Base-by-base conservation (phyloP, 2,113 vertebrate genomes). In the Hypanus sabinus region DNA sequence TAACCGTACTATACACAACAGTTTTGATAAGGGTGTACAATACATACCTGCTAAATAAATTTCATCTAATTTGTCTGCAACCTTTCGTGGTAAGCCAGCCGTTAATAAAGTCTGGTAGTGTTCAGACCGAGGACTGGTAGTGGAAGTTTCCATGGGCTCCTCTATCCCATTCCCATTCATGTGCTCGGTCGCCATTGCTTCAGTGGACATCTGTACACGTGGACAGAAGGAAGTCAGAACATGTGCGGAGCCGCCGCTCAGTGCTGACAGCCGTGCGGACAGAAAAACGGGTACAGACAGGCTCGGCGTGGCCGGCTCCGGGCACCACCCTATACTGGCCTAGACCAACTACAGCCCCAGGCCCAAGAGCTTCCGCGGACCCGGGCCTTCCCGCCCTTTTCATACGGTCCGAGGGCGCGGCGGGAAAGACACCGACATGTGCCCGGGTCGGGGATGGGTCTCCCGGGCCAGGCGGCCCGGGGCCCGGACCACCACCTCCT, bases 21-120 rank as follows among this genome's bases (percentile, higher is more conserved):
- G 16, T 10, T 73, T 60, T 57, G 57, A 22, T 87, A 3, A 73
- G 24, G 24, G 20, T 57, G 12, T 83, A 36, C 70, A 68, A 87
- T 81, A 57, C 77, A 71, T 96, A 99, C 99, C 99, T 98, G 98
- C 98, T 96, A 98, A 96, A 96, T 99, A 99, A 96, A 99, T 98
- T 97, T 99, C 98, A 95, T 99, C 98, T 95, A 99, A 97, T 97
- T 99, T 99, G 97, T 99, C 98, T 94, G 99, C 98, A 95, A 99
- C 98, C 95, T 98, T 98, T 97, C 98, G 98, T 95, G 98, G 98
- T 97, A 99, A 97, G 96, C 98, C 99, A 95, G 98, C 98, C 95
- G 99, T 98, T 96, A 99, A 96, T 95, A 99, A 96, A 95, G 98
- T 97, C 96, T 98, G 97, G 97, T 98, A 98, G 96, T 99, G 98